Evolutionary conservation across 2,113 vertebrate species (phyloP).

Genomic region (Castor canadensis): DNA sequence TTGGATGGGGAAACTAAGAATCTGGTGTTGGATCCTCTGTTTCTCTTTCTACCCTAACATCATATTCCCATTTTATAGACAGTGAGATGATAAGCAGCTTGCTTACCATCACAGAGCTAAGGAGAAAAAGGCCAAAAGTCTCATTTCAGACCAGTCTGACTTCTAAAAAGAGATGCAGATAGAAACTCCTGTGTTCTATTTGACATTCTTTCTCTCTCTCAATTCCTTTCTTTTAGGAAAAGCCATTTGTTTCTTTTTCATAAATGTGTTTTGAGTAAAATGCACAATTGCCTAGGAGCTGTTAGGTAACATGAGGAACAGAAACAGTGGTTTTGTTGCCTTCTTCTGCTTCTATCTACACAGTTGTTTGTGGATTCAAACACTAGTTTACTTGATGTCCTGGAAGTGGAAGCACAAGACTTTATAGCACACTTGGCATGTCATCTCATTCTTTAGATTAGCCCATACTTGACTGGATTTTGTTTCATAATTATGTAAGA

Average conservation of each 20-base stretch:
- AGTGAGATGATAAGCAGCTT: background rate
- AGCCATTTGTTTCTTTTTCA: constrained; percentile 28
- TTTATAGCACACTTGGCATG: background rate
- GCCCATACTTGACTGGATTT: constrained; percentile 9
- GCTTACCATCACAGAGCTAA: background rate
- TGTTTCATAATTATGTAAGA: background rate
- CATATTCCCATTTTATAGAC: background rate
- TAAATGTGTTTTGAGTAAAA: constrained; percentile 67
- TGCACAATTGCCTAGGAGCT: constrained; percentile 63
- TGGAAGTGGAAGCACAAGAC: background rate
- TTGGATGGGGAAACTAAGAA: background rate
- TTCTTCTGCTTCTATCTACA: background rate
- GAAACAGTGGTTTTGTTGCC: constrained; percentile 57
- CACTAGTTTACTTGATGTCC: constrained; percentile 3
- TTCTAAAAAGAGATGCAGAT: background rate
- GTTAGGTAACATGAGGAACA: constrained; percentile 54
- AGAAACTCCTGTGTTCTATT: background rate
- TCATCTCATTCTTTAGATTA: background rate
- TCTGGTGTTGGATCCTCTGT: background rate
- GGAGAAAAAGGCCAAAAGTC: background rate
- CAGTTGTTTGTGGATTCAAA: constrained; percentile 53
- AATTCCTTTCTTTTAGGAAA: constrained; percentile 30
- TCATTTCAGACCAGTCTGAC: background rate
- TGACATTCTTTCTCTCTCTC: background rate
- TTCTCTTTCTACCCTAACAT: background rate